phyloP scores from a whole-genome alignment of 2,797 vertebrate genomes.

The Thripadectes ignobilis region DNA sequence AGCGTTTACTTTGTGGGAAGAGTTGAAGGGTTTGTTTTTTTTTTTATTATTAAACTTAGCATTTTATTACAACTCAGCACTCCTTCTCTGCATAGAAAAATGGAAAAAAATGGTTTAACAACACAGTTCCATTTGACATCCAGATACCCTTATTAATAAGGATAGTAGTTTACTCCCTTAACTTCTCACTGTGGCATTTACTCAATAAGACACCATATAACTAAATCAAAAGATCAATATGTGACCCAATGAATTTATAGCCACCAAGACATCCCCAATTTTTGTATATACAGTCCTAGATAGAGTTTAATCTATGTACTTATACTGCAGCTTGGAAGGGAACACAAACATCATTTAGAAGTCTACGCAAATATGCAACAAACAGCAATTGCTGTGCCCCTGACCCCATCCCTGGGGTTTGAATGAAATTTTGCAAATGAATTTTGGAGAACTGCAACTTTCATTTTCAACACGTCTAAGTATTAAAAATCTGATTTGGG shows the following conservation, averaged over 20 bases:
- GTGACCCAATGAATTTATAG: conserved; percentile 1
- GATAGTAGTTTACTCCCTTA: background rate
- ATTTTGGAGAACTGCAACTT: background rate
- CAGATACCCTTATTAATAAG: background rate
- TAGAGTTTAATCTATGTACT: background rate
- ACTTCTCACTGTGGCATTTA: background rate
- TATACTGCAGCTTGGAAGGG: background rate
- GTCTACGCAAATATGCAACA: background rate
- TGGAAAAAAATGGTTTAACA: background rate
- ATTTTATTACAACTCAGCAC: background rate
- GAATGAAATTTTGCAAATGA: background rate
- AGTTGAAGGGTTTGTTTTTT: fast-evolving
- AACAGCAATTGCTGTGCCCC: background rate
- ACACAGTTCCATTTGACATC: background rate
- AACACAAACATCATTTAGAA: background rate
- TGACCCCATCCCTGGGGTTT: fast-evolving
- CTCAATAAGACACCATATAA: background rate
- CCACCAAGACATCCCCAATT: background rate
- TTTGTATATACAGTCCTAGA: background rate
- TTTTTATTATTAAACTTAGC: background rate
- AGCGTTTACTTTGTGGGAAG: background rate
- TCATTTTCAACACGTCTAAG: background rate
- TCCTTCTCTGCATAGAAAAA: background rate
- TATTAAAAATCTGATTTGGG: background rate
- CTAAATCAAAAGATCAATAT: conserved; percentile 12